Conservation (phyloP, 2,113 vertebrate species). For the Turnix velox region DNA sequence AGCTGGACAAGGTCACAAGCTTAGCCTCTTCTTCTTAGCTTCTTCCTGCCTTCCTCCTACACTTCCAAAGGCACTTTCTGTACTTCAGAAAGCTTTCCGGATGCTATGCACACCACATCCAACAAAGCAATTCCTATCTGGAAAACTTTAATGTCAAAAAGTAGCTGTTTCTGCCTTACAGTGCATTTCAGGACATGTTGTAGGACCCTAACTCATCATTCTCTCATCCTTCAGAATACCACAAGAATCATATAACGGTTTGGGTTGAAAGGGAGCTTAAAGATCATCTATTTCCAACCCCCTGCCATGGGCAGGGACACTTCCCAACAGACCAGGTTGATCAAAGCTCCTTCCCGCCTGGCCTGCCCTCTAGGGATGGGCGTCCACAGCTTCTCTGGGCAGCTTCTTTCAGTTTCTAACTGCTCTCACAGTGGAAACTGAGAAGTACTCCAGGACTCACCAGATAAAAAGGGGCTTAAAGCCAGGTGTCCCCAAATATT, state of each 20-base stretch:
- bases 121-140: neutral
- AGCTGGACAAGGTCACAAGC: neutral
- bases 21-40: neutral
- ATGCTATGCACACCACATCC: neutral
- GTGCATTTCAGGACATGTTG: neutral
- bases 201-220: neutral
- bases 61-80: neutral
- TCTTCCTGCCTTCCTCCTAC: neutral
- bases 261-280: neutral
- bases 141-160: neutral
- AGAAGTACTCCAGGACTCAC: neutral
- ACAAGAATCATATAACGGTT: neutral
- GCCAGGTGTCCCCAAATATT: fast-evolving
- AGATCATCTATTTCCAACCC: neutral
- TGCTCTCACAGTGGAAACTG: no score
- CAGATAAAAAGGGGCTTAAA: neutral
- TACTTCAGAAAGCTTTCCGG: neutral
- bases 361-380: no score
- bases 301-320: neutral
- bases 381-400: no score
- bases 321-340: no score
- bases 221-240: neutral
- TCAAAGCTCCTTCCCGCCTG: no score
- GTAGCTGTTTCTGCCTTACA: neutral
- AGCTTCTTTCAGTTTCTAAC: no score